Evolutionary conservation across 2,888 invertebrate genomes (phyloP), one percentile per base, ranked within the genome.

Genomic region (Oxycera nigricornis): DNA sequence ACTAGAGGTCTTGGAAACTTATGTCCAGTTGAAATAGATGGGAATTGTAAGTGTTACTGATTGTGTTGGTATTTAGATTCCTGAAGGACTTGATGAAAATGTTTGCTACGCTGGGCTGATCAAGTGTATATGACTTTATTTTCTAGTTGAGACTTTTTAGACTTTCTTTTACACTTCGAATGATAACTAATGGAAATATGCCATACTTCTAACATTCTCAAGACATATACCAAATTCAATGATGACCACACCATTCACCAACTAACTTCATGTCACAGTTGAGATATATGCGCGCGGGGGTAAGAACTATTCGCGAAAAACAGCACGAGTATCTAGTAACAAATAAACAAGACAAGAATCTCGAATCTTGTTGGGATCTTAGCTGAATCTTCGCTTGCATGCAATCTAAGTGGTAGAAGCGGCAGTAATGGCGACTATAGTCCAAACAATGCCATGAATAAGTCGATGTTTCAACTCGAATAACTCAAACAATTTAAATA

Each of bases 401-500:
- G 61, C 31, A 61, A 20, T 31, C 28, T 26, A n/a, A 20, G 26
- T 62, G 17, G 20, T 35, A 35, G 62, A 20, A 41, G 65, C 41
- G 39, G 30, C 61, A 6, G 55, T 24, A 28, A 20, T 24, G 22
- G 22, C 39, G 17, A 14, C 59, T 2, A n/a, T n/a, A 41, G 9
- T 41, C 41, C 41, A 39, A 65, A 70, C 70, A 70, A 70, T 70
- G 35, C 70, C 7, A 39, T 70, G 70, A 70, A 55, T 70, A 31
- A 65, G 70, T 70, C 70, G 70, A 70, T 52, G 70, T 35, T 70
- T 70, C 70, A 70, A 70, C 70, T 70, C 17, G 39, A 74, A 70
- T 30, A 70, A 55, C 70, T 70, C 50, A 59, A 61, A 74, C 70
- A 62, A 70, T 62, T 74, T 74, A 74, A 74, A 74, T 74, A 74